Conservation (phyloP, 2,888 invertebrate species). For the Epinotia nisella region DNA sequence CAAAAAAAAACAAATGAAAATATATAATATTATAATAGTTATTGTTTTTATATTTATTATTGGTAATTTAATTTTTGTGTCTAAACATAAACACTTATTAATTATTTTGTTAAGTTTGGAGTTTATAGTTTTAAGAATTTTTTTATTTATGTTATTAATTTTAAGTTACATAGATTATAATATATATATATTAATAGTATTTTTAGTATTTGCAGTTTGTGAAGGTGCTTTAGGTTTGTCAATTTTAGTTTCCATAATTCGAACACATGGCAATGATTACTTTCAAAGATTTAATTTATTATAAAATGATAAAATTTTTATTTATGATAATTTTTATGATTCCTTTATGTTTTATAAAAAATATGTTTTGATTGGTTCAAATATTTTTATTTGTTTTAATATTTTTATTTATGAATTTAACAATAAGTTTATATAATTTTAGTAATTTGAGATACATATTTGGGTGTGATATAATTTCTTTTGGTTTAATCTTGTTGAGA, state of each 20-base stretch:
- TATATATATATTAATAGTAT: conserved; percentile 85
- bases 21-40: conserved; percentile 68
- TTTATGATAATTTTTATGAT: conserved; percentile 78
- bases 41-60: conserved; percentile 79
- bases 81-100: conserved; percentile 85
- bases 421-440: conserved; percentile 65
- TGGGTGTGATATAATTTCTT: conserved; percentile 82
- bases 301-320: conserved; percentile 85
- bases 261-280: conserved; percentile 87
- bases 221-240: conserved; percentile 87
- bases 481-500: conserved; percentile 83
- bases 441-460: conserved; percentile 73
- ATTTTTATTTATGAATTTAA: conserved; percentile 78
- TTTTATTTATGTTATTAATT: conserved; percentile 79
- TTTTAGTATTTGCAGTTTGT: conserved; percentile 87
- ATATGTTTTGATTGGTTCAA: conserved; percentile 83
- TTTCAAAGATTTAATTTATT: conserved; percentile 84
- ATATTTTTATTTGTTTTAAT: conserved; percentile 78
- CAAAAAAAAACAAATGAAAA: conserved; percentile 85
- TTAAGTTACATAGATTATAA: conserved; percentile 76
- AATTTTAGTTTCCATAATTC: conserved; percentile 86
- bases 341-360: conserved; percentile 79
- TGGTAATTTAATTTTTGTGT: conserved; percentile 81
- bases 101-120: conserved; percentile 85
- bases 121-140: conserved; percentile 85